Evolutionary conservation across 1,140 invertebrate genomes (phyloP).

Genomic region (Palaemon carinicauda): DNA sequence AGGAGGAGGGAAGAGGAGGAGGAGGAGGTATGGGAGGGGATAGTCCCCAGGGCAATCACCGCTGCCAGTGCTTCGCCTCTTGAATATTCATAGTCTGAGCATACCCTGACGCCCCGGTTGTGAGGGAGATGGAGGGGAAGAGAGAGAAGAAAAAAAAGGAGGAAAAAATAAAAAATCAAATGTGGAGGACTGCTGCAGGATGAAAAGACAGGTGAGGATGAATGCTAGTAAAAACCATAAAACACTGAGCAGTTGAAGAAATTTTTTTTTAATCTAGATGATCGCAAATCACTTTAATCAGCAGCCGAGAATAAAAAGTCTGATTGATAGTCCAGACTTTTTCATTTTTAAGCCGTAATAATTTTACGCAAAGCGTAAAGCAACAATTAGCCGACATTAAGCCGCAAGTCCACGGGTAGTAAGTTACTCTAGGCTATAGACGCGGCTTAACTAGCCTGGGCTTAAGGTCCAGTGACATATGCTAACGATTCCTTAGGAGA

Average conservation of each 20-base stretch:
- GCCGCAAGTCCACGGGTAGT: too few species aligned
- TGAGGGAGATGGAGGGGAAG: background rate
- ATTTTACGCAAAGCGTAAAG: too few species aligned
- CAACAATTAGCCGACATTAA: too few species aligned
- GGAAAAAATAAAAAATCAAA: background rate
- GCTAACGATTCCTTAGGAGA: too few species aligned
- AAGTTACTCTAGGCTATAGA: too few species aligned
- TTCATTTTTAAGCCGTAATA: too few species aligned
- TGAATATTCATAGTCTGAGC: conserved; percentile 43
- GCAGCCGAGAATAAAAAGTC: too few species aligned
- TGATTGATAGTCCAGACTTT: too few species aligned
- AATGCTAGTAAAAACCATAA: background rate
- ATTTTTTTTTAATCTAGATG: background rate
- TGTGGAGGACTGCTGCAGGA: background rate
- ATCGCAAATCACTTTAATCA: background rate
- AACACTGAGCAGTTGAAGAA: background rate
- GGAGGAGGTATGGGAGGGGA: background rate
- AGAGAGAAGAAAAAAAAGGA: background rate
- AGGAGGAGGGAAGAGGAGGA: background rate
- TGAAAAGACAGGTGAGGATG: background rate
- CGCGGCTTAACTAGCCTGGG: too few species aligned
- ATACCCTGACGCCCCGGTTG: conserved; percentile 13
- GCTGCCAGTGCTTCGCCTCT: background rate
- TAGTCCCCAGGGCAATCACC: conserved; percentile 25
- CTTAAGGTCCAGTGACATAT: too few species aligned